Percentiles rank a stretch among this genome's conserved stretches.
These are phyloP conservation scores for Neoseiulus cucumeris DNA, from an alignment of 1,140 invertebrate species.

Conservation along the genomic window DNA sequence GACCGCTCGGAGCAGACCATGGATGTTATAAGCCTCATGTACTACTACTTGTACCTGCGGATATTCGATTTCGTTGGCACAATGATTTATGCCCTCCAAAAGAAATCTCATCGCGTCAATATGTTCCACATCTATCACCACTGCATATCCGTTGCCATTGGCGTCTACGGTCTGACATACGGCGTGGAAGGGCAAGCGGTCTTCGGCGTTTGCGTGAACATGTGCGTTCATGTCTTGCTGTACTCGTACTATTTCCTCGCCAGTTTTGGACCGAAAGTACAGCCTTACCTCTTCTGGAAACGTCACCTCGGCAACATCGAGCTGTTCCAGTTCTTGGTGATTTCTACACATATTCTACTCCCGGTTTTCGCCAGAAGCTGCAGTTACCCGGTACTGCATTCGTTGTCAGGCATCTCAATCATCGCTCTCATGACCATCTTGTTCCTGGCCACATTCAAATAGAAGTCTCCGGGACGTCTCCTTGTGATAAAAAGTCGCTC, in stretches of 20 bases:
- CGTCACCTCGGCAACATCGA: conserved; percentile 33
- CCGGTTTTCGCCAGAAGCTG: background rate
- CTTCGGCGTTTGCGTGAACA: conserved; percentile 38
- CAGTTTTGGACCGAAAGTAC: conserved; percentile 29
- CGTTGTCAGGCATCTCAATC: background rate
- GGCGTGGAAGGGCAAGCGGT: conserved; percentile 2
- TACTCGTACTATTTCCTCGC: conserved; percentile 33
- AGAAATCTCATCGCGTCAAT: background rate
- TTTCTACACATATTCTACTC: background rate
- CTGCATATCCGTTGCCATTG: background rate
- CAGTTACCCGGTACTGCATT: background rate
- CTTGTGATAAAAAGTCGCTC: too few relatives aligned
- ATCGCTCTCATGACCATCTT: conserved; percentile 6
- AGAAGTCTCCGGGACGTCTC: too few relatives aligned
- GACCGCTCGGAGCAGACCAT: background rate
- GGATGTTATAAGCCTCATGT: background rate
- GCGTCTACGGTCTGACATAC: background rate
- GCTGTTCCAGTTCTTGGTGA: conserved; percentile 23
- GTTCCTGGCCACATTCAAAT: background rate
- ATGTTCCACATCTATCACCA: conserved; percentile 7
- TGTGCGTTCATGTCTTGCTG: conserved; percentile 49
- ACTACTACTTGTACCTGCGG: background rate
- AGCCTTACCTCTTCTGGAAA: conserved; percentile 35
- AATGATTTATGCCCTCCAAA: background rate
- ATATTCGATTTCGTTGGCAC: conserved; percentile 9